phyloP scores from a whole-genome alignment of 2,888 invertebrate species.

The Drosophila prolongata region DNA sequence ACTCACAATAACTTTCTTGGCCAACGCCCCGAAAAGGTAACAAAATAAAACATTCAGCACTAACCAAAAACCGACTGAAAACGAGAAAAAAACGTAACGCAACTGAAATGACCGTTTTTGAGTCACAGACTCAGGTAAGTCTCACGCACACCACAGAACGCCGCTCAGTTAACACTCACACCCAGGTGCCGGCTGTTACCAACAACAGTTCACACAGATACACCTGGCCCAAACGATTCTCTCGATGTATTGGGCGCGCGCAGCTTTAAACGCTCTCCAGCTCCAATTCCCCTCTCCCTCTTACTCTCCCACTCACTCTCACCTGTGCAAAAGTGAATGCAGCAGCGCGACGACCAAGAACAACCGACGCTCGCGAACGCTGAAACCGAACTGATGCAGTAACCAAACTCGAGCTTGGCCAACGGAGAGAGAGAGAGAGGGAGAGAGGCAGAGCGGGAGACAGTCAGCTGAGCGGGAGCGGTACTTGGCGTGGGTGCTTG shows the following conservation, averaged over 20 bases:
- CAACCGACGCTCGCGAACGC: constrained; percentile 65
- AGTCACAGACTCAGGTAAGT: constrained; percentile 54
- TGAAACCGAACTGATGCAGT: constrained; percentile 54
- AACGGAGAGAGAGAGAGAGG: background rate
- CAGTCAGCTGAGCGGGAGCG: constrained; percentile 24
- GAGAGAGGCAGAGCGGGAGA: constrained; percentile 8
- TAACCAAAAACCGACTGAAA: constrained; percentile 14
- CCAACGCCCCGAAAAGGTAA: constrained; percentile 72
- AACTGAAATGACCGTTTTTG: constrained; percentile 77
- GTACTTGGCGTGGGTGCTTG: constrained; percentile 1
- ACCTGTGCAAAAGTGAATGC: background rate
- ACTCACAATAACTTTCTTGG: constrained; percentile 59
- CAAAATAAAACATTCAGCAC: constrained; percentile 6
- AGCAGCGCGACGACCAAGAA: constrained; percentile 2
- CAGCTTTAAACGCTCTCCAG: constrained; percentile 51
- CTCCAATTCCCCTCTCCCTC: background rate
- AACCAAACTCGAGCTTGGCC: background rate
- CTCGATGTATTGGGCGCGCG: constrained; percentile 56
- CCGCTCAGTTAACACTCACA: constrained; percentile 53
- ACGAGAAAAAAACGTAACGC: constrained; percentile 66
- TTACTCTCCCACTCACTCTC: background rate
- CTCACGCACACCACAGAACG: constrained; percentile 30
- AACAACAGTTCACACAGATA: constrained; percentile 57
- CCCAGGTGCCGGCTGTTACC: constrained; percentile 61
- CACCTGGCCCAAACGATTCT: constrained; percentile 44